Evolutionary conservation across 2,888 invertebrate species (phyloP).

Genomic region (Nomada goodeniana): DNA sequence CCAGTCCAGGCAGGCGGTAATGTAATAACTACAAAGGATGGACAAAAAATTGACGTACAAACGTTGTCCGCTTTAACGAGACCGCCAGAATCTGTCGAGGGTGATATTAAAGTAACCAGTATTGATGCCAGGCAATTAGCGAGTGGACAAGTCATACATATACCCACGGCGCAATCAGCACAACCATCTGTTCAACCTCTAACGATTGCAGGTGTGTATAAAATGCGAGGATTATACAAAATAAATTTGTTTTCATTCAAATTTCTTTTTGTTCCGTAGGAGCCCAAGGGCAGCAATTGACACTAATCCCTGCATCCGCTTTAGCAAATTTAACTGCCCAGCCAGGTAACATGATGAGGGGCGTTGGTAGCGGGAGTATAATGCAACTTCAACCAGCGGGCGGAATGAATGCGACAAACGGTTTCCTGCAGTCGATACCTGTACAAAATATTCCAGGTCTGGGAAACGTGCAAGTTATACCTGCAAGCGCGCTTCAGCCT

Average conservation of each 20-base stretch:
- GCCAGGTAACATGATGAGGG: constrained; percentile 80
- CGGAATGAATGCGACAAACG: constrained; percentile 84
- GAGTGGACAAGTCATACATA: constrained; percentile 82
- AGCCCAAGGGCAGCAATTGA: constrained; percentile 92
- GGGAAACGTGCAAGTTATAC: constrained; percentile 93
- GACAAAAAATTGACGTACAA: constrained; percentile 82
- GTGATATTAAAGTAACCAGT: constrained; percentile 81
- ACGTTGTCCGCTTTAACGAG: constrained; percentile 78
- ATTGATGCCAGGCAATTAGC: constrained; percentile 82
- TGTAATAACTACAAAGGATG: constrained; percentile 82
- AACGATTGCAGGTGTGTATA: constrained; percentile 86
- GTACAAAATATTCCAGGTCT: constrained; percentile 92
- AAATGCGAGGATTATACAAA: no score
- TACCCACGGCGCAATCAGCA: constrained; percentile 76
- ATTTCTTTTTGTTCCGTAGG: constrained; percentile 79
- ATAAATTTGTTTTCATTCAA: neutral
- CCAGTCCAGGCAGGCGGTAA: constrained; percentile 73
- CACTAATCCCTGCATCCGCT: constrained; percentile 91
- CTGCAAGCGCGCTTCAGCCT: constrained; percentile 87
- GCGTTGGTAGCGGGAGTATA: constrained; percentile 80
- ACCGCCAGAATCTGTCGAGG: constrained; percentile 76
- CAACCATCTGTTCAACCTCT: constrained; percentile 86
- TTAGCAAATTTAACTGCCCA: constrained; percentile 83
- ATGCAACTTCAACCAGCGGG: constrained; percentile 85
- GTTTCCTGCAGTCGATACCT: constrained; percentile 88